Conservation (phyloP, 2,797 vertebrate genomes). For the Parambassis ranga region DNA sequence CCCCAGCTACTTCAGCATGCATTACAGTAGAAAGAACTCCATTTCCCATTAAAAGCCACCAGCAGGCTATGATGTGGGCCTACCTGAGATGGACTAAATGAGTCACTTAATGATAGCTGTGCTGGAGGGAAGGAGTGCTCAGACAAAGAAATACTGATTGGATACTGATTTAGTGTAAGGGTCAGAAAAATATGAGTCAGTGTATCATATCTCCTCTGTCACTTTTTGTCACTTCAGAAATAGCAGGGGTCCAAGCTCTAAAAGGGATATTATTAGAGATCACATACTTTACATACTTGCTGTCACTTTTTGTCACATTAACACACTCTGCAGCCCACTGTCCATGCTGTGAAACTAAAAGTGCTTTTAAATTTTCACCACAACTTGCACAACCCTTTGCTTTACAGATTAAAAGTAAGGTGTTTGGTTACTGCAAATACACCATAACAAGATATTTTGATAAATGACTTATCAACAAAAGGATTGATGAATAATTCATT, state of each 20-base stretch:
- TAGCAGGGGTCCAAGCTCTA: slow-evolving; percentile 33
- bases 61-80: slow-evolving; percentile 60
- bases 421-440: too few relatives aligned
- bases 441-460: too few relatives aligned
- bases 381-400: neutral
- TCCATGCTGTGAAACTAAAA: neutral
- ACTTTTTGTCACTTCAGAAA: slow-evolving; percentile 50
- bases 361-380: neutral
- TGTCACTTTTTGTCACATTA: slow-evolving; percentile 40
- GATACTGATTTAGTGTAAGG: slow-evolving; percentile 62
- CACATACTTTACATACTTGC: slow-evolving; percentile 48
- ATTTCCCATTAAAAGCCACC: slow-evolving; percentile 69
- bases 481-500: too few relatives aligned
- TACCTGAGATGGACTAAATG: slow-evolving; percentile 73
- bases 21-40: slow-evolving; percentile 61
- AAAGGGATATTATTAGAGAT: slow-evolving; percentile 41
- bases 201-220: slow-evolving; percentile 68
- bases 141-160: slow-evolving; percentile 77
- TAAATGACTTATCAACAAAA: too few relatives aligned
- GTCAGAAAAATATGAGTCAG: slow-evolving; percentile 62
- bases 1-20: slow-evolving; percentile 52
- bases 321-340: neutral
- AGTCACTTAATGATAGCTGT: slow-evolving; percentile 75
- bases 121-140: slow-evolving; percentile 55
- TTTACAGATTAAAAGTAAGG: neutral